Conservation (phyloP, 92 coral and sea anemone genomes). For the Parazoanthus darwini region DNA sequence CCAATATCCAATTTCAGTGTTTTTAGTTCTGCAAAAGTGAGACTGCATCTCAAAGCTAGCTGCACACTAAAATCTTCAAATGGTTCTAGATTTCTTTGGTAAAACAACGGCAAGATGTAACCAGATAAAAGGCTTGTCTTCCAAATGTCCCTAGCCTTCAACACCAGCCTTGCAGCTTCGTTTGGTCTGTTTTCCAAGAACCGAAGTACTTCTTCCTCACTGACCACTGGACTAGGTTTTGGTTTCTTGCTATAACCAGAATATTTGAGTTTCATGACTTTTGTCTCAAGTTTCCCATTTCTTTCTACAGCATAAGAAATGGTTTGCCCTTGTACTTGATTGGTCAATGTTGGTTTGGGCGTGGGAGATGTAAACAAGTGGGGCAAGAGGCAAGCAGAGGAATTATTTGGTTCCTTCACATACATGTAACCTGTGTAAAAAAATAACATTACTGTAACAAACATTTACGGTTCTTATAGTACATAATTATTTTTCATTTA, state of each 20-base stretch:
- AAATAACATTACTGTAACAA: too few relatives aligned
- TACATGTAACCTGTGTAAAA: too few relatives aligned
- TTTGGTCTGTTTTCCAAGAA: constrained; percentile 8
- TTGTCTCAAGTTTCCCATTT: neutral
- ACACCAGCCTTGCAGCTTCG: neutral
- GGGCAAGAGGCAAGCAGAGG: neutral
- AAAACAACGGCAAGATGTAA: neutral
- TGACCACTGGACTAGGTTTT: neutral
- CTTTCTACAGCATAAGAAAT: neutral
- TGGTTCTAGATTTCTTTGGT: neutral
- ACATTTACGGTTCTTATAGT: too few relatives aligned
- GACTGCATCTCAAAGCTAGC: neutral
- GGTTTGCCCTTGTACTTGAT: neutral
- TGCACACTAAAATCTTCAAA: neutral
- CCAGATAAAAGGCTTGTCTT: neutral
- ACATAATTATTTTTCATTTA: too few relatives aligned
- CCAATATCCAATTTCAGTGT: neutral
- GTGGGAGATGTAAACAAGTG: neutral
- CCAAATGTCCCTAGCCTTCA: constrained; percentile 12
- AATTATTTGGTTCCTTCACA: neutral
- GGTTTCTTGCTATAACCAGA: neutral
- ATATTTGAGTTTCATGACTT: neutral
- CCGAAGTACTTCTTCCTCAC: constrained; percentile 6
- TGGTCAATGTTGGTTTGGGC: neutral
- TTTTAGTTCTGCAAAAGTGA: neutral